phyloP scores from a whole-genome alignment of 2,113 vertebrate species.

The human region GRCh38 chr3:80365001-80365500 shows the following conservation, averaged over 20 bases:
- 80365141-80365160: background rate
- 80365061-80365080: background rate
- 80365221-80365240: background rate
- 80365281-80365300: background rate
- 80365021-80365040: background rate
- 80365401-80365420: conserved; percentile 16
- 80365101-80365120: background rate
- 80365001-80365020: background rate
- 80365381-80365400: background rate
- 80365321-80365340: background rate
- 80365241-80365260: background rate
- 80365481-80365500: background rate
- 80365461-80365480: background rate
- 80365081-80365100: background rate
- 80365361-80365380: background rate
- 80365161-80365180: background rate
- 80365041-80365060: background rate
- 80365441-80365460: conserved; percentile 14
- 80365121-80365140: background rate
- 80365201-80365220: background rate
- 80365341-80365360: conserved; percentile 27
- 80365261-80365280: background rate
- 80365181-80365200: background rate
- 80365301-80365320: background rate
- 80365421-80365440: background rate